These are phyloP conservation scores for Cataglyphis livida DNA, from an alignment of 2,888 invertebrate genomes.

Conservation along the genomic window DNA sequence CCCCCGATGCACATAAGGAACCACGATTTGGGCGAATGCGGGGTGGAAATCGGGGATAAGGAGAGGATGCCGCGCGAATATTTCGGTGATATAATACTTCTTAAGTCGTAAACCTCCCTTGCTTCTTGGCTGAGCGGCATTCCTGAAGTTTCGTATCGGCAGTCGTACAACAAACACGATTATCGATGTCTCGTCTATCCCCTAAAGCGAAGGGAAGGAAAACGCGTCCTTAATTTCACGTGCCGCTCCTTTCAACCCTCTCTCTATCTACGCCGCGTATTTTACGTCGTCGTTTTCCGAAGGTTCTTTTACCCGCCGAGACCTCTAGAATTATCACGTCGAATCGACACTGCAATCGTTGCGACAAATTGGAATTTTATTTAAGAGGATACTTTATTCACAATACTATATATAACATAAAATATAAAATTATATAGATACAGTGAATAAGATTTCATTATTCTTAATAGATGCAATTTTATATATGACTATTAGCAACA, in stretches of 20 bases:
- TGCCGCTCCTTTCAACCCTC: slow-evolving; percentile 65
- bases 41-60: slow-evolving; percentile 1
- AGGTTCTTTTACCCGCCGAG: slow-evolving; percentile 33
- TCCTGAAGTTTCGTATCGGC: slow-evolving; percentile 72
- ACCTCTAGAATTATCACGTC: slow-evolving; percentile 35
- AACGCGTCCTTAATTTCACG: slow-evolving; percentile 59
- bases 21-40: slow-evolving; percentile 23
- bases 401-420: not conserved
- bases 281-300: slow-evolving; percentile 49
- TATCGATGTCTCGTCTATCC: slow-evolving; percentile 72
- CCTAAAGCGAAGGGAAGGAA: slow-evolving; percentile 62
- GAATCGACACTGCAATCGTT: slow-evolving; percentile 1
- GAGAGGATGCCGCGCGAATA: slow-evolving; percentile 49
- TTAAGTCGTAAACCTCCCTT: slow-evolving; percentile 76
- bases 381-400: not conserved
- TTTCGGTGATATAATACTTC: slow-evolving; percentile 73
- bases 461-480: not conserved
- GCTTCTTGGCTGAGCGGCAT: slow-evolving; percentile 65
- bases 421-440: slow-evolving; percentile 7
- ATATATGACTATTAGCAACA: not conserved
- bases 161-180: slow-evolving; percentile 76
- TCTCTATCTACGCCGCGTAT: slow-evolving; percentile 44
- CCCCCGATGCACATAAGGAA: slow-evolving; percentile 48
- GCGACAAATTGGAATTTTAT: slow-evolving; percentile 31
- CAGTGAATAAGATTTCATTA: not conserved